Conservation (phyloP, 2,113 vertebrate species). For the Acanthochromis polyacanthus region DNA sequence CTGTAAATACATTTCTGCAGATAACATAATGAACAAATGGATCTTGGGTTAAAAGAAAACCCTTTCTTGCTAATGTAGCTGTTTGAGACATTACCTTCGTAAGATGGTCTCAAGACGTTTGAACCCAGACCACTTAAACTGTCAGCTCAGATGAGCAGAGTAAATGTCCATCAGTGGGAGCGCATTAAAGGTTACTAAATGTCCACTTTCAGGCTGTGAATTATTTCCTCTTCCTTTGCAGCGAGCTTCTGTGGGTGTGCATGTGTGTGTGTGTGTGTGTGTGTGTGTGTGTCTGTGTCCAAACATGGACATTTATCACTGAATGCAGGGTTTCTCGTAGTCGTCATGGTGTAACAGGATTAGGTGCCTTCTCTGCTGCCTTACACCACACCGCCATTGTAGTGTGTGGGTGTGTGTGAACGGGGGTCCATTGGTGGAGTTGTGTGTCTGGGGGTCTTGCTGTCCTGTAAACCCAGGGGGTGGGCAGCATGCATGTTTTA, state of each 20-base stretch:
- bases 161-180: slow-evolving; percentile 55
- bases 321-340: slow-evolving; percentile 71
- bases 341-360: slow-evolving; percentile 81
- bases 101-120: slow-evolving; percentile 52
- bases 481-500: background rate
- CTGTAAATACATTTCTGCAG: slow-evolving; percentile 50
- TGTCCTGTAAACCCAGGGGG: slow-evolving; percentile 16
- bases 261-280: slow-evolving; percentile 10
- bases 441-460: slow-evolving; percentile 30
- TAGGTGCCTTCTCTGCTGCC: slow-evolving; percentile 56
- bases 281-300: slow-evolving; percentile 12
- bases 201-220: slow-evolving; percentile 44
- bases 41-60: slow-evolving; percentile 37
- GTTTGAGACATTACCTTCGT: slow-evolving; percentile 57
- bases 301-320: slow-evolving; percentile 32
- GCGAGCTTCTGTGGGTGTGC: background rate
- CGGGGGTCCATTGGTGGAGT: slow-evolving; percentile 9
- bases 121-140: slow-evolving; percentile 68
- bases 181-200: slow-evolving; percentile 57
- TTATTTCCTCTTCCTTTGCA: slow-evolving; percentile 31
- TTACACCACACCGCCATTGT: slow-evolving; percentile 52
- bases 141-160: slow-evolving; percentile 43
- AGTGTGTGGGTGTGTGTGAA: slow-evolving; percentile 29
- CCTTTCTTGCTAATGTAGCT: slow-evolving; percentile 45
- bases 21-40: slow-evolving; percentile 59